These are phyloP conservation scores for Steinernema scapterisci DNA, from an alignment of 2,888 invertebrate species.

Conservation along the genomic window DNA sequence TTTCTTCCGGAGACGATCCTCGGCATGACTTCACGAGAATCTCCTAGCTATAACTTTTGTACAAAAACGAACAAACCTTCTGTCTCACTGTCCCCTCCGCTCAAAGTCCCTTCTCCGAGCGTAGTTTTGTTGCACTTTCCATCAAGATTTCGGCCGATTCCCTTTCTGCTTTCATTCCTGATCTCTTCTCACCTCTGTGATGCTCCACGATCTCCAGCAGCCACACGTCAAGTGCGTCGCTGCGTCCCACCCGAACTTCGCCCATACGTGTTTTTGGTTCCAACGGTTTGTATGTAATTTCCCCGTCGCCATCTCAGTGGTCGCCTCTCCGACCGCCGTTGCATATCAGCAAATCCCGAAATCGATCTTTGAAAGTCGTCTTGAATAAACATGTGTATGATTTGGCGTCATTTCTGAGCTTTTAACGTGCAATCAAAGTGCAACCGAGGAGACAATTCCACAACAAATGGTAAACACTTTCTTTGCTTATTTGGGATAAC, in stretches of 20 bases:
- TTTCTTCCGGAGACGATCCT: conserved; percentile 13
- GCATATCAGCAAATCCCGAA: no score
- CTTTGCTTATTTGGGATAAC: no score
- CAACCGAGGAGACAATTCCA: neutral
- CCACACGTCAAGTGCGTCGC: no score
- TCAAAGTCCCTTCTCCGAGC: neutral
- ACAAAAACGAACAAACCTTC: neutral
- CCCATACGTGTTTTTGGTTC: conserved; percentile 22
- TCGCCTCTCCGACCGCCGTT: no score
- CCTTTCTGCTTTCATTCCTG: neutral
- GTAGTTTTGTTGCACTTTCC: neutral
- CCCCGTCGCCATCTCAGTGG: no score
- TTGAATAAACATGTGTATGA: neutral
- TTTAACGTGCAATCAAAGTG: neutral
- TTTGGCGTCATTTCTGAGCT: neutral
- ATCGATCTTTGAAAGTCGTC: neutral
- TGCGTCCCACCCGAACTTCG: neutral
- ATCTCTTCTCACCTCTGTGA: neutral
- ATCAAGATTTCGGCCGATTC: neutral
- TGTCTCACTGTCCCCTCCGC: neutral
- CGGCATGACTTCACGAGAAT: neutral
- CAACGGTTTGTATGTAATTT: conserved; percentile 2
- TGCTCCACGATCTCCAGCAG: neutral
- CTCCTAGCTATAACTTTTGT: no score
- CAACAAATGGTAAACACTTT: no score